Conservation (phyloP, 37 sponge, comb jelly and placozoan genomes). For the Halichondria panicea region DNA sequence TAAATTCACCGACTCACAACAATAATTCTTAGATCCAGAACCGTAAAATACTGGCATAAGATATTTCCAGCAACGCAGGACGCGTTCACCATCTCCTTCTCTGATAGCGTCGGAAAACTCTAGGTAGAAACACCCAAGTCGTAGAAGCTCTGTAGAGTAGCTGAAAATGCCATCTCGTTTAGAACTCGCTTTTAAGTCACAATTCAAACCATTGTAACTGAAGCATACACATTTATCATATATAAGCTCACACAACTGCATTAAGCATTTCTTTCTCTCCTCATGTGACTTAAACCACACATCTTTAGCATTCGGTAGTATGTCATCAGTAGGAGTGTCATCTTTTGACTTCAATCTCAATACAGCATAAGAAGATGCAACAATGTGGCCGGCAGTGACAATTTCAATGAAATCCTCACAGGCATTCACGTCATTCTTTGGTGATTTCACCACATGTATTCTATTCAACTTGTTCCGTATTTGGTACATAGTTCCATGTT, state of each 20-base stretch:
- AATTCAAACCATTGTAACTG: too few relatives aligned
- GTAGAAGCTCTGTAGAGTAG: too few relatives aligned
- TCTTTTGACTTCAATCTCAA: conserved; percentile 9
- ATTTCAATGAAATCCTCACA: conserved; percentile 34
- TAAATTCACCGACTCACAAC: too few relatives aligned
- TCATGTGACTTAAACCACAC: conserved; percentile 6
- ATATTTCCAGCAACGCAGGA: conserved; percentile 28
- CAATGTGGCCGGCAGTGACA: conserved; percentile 6
- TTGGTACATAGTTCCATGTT: conserved; percentile 36
- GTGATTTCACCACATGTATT: conserved; percentile 23
- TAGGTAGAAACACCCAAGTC: conserved; percentile 23
- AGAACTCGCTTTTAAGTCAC: too few relatives aligned
- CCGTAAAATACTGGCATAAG: too few relatives aligned
- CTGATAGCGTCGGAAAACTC: conserved; percentile 38
- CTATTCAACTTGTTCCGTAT: conserved; percentile 14
- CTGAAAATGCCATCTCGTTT: too few relatives aligned
- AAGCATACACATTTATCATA: too few relatives aligned
- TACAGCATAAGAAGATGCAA: not conserved
- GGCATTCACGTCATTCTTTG: conserved; percentile 18
- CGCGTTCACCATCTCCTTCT: conserved; percentile 37
- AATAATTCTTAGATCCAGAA: too few relatives aligned
- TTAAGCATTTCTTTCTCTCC: too few relatives aligned
- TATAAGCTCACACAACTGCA: too few relatives aligned
- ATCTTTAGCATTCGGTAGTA: conserved; percentile 10
- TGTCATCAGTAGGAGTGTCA: conserved; percentile 8